A percentile compares a stretch with the other conserved stretches of the same genome.
Evolutionary conservation across 1,140 invertebrate genomes (phyloP).

Genomic region (Calliopsis andreniformis): DNA sequence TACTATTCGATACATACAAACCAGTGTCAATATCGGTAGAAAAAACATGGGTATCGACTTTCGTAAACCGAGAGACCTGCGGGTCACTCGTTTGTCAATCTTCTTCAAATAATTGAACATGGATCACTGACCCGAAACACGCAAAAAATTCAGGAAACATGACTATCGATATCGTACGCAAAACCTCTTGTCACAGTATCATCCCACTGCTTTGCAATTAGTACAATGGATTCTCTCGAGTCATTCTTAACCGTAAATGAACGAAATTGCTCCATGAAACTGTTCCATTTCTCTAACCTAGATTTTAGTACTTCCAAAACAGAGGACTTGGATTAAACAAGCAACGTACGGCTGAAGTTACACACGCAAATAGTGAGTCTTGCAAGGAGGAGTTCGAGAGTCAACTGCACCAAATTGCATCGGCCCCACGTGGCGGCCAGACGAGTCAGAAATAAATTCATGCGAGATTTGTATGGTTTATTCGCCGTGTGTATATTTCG

Average conservation of each 20-base stretch:
- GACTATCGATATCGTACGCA: background rate
- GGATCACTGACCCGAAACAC: background rate
- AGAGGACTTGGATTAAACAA: background rate
- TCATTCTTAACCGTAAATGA: no score
- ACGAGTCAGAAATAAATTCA: slow-evolving; percentile 21
- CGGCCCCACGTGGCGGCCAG: background rate
- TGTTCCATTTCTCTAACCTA: no score
- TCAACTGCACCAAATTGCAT: background rate
- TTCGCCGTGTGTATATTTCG: slow-evolving; percentile 11
- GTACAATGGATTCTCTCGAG: no score
- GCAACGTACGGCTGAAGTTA: background rate
- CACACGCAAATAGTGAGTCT: background rate
- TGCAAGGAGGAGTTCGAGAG: background rate
- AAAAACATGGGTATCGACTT: slow-evolving; percentile 1
- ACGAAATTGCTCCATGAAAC: no score
- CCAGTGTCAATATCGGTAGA: slow-evolving; percentile 7
- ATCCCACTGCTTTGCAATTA: no score
- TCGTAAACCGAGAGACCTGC: background rate
- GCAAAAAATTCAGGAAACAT: background rate
- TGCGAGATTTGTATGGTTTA: slow-evolving; percentile 34
- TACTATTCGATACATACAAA: slow-evolving; percentile 8
- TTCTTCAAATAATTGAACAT: background rate
- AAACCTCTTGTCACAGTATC: no score
- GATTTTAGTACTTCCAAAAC: no score
- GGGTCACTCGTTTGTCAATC: background rate